Conservation (phyloP, 1,140 invertebrate genomes). For the Euborellia annulipes region DNA sequence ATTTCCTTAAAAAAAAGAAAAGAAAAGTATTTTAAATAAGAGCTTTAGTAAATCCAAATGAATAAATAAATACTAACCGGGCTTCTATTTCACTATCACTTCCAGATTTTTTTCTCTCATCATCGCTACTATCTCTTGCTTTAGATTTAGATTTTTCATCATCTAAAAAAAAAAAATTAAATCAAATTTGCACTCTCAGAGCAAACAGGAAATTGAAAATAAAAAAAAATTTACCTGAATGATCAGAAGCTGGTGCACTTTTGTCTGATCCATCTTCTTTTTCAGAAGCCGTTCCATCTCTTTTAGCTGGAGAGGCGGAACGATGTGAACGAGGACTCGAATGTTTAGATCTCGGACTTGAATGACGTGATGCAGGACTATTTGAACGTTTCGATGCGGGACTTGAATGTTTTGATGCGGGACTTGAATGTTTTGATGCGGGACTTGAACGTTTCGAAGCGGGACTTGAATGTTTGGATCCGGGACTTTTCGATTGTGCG, state of each 20-base stretch:
- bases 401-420: slow-evolving; percentile 5
- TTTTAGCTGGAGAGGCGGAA: neutral
- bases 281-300: neutral
- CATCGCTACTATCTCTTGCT: no score
- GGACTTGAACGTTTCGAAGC: slow-evolving; percentile 15
- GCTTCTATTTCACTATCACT: no score
- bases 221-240: neutral
- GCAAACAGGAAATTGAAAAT: no score
- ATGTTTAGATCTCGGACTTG: neutral
- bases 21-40: slow-evolving; percentile 3
- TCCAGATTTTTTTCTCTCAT: no score
- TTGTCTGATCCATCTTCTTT: slow-evolving; percentile 5
- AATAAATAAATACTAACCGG: neutral
- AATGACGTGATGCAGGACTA: slow-evolving; percentile 4
- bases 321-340: neutral
- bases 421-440: slow-evolving; percentile 12
- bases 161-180: no score
- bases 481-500: neutral
- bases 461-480: slow-evolving; percentile 2
- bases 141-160: no score
- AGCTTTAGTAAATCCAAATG: no score
- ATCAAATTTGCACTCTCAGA: no score
- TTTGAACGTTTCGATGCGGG: slow-evolving; percentile 6
- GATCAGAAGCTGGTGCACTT: slow-evolving; percentile 15
- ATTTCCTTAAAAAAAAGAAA: slow-evolving; percentile 28